A percentile compares a stretch with the other conserved stretches of the same genome.
Evolutionary conservation across 2,113 vertebrate species (phyloP).

Genomic region (Muntiacus muntjak): DNA sequence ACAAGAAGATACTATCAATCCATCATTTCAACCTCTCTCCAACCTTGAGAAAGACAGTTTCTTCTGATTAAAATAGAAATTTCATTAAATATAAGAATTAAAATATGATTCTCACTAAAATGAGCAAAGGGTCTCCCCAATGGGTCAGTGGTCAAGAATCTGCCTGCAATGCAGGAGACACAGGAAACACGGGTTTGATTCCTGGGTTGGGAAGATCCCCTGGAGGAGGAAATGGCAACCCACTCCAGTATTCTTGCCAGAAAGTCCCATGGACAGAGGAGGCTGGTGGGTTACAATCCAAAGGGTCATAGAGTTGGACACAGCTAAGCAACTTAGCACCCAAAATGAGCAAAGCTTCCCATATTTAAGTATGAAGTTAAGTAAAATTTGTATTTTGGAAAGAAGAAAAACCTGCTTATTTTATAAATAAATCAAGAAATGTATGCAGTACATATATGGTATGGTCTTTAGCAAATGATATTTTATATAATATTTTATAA

Average conservation of each 20-base stretch:
- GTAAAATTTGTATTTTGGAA: background rate
- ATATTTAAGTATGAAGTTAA: background rate
- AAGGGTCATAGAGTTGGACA: background rate
- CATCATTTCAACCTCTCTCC: background rate
- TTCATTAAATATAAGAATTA: background rate
- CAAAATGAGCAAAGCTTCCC: background rate
- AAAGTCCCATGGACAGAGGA: background rate
- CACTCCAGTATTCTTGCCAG: background rate
- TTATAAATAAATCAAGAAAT: slow-evolving; percentile 6
- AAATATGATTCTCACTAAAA: background rate
- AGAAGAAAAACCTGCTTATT: background rate
- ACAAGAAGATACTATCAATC: background rate
- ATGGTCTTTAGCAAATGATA: background rate
- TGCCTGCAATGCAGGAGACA: background rate
- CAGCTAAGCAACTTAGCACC: background rate
- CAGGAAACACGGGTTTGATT: background rate
- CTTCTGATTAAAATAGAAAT: background rate
- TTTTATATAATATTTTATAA: background rate
- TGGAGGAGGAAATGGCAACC: background rate
- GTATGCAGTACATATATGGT: background rate
- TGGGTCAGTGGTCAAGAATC: background rate
- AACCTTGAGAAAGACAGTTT: background rate
- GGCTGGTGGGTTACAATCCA: background rate
- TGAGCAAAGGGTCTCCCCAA: background rate
- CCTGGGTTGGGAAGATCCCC: background rate